Evolutionary conservation across 2,888 invertebrate genomes (phyloP).

Genomic region (Argyra leucocephala): DNA sequence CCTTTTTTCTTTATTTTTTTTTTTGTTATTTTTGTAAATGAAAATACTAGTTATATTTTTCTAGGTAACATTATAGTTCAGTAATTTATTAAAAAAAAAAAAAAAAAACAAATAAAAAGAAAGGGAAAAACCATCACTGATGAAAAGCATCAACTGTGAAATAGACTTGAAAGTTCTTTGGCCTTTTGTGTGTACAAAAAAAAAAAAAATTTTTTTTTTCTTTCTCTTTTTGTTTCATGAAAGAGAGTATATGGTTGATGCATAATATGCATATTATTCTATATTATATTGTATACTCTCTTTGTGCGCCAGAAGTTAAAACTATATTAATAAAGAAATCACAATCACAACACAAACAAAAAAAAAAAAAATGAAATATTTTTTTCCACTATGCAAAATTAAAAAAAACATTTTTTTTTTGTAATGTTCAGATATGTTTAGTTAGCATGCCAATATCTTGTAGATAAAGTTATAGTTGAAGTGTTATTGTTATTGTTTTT

Average conservation of each 20-base stretch:
- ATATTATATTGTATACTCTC: neutral
- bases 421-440: neutral
- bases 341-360: no score
- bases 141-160: conserved; percentile 4
- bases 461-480: no score
- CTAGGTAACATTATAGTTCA: neutral
- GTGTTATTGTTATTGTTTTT: no score
- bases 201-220: neutral
- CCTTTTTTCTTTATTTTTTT: neutral
- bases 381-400: no score
- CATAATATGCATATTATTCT: neutral
- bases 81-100: neutral
- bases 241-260: no score
- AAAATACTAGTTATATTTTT: no score
- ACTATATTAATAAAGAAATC: neutral
- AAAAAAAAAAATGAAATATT: no score
- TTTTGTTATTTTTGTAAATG: neutral
- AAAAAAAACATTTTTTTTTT: neutral
- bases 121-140: neutral
- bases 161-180: conserved; percentile 2
- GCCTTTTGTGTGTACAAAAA: neutral
- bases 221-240: no score
- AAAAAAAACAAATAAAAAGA: no score
- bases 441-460: neutral
- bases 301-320: neutral